phyloP scores from a whole-genome alignment of 2,797 vertebrate species.

The Dendrocincla fuliginosa region DNA sequence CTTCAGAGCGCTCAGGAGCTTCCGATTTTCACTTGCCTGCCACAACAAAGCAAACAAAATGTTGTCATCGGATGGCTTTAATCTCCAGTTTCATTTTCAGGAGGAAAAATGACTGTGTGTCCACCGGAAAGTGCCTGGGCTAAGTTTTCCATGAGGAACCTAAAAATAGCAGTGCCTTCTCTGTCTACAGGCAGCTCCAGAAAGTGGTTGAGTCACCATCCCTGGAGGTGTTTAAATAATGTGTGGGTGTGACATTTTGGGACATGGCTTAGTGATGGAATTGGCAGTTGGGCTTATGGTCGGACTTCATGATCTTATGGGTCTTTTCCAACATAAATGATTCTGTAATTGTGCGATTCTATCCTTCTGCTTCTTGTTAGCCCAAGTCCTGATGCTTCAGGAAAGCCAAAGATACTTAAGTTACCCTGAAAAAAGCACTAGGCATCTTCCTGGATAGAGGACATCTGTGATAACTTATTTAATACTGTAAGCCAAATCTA shows the following conservation, averaged over 20 bases:
- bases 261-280: not conserved
- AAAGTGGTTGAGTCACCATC: not conserved
- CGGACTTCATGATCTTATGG: not conserved
- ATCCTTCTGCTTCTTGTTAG: not conserved
- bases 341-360: not conserved
- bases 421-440: not conserved
- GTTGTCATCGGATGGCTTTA: not conserved
- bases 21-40: conserved; percentile 87
- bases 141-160: not conserved
- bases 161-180: not conserved
- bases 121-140: not conserved
- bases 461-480: not conserved
- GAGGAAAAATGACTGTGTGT: not conserved
- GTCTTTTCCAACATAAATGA: not conserved
- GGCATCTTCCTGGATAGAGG: not conserved
- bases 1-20: conserved; percentile 85
- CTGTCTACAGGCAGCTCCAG: not conserved
- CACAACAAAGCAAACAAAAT: not conserved
- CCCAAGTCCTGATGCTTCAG: not conserved
- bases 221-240: not conserved
- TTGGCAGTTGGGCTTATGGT: not conserved
- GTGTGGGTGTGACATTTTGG: not conserved
- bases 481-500: not conserved
- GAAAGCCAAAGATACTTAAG: not conserved
- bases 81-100: not conserved